Conservation (phyloP, 2,113 vertebrate genomes). For the Oxygymnocypris stewartii region DNA sequence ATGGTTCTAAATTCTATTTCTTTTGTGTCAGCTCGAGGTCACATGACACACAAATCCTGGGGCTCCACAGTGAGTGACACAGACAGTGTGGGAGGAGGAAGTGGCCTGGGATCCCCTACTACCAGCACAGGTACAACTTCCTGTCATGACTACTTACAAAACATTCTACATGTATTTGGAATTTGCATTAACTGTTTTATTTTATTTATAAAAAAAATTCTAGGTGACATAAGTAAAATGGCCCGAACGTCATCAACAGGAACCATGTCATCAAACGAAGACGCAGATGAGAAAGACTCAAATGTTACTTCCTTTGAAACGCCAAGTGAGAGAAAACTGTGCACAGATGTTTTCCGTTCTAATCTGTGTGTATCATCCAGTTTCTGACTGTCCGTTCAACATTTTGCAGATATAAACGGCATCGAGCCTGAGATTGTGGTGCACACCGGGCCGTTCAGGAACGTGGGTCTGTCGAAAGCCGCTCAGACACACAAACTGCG, state of each 20-base stretch:
- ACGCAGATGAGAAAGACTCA: constrained; percentile 82
- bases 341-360: not conserved
- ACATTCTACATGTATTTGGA: no score
- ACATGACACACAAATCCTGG: constrained; percentile 90
- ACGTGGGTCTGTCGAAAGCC: constrained; percentile 88
- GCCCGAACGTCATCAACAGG: constrained; percentile 79
- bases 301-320: constrained; percentile 74
- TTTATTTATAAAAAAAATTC: no score
- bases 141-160: not conserved
- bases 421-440: constrained; percentile 78
- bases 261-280: constrained; percentile 83
- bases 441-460: constrained; percentile 85
- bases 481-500: constrained; percentile 89
- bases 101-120: constrained; percentile 73
- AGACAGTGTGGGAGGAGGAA: constrained; percentile 70
- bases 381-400: not conserved
- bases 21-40: constrained; percentile 73
- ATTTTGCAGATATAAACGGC: constrained; percentile 79
- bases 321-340: constrained; percentile 70
- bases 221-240: constrained; percentile 84
- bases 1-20: not conserved
- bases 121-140: constrained; percentile 72
- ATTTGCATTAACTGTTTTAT: not conserved
- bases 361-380: not conserved
- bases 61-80: constrained; percentile 78